A percentile compares a stretch with the other conserved stretches of the same genome.
Conservation (phyloP, 2,888 invertebrate genomes). For the Epinotia nisella region DNA sequence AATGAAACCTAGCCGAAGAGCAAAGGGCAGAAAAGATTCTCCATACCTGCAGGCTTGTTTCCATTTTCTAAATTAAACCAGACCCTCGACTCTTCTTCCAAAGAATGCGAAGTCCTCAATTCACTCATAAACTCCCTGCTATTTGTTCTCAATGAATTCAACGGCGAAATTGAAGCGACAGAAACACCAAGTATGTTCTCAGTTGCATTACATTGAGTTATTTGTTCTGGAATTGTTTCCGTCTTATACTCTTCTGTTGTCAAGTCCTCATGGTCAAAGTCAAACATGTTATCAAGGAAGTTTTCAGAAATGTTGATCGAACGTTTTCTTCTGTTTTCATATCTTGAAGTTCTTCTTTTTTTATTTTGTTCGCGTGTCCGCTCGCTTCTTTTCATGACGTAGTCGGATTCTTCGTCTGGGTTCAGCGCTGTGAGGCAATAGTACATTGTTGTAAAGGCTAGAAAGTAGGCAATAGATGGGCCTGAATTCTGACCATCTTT, state of each 20-base stretch:
- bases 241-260: constrained; percentile 5
- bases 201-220: background rate
- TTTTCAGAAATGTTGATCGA: constrained; percentile 56
- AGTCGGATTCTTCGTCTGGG: constrained; percentile 60
- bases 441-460: too few relatives aligned
- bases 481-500: too few relatives aligned
- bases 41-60: constrained; percentile 53
- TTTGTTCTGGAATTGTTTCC: background rate
- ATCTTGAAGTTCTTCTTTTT: constrained; percentile 44
- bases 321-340: constrained; percentile 58
- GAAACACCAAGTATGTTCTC: background rate
- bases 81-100: constrained; percentile 64
- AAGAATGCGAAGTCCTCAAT: constrained; percentile 51
- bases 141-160: background rate
- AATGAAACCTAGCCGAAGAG: too few relatives aligned
- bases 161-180: background rate
- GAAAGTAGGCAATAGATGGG: too few relatives aligned
- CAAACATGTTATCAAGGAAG: constrained; percentile 52
- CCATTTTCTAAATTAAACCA: constrained; percentile 51
- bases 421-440: constrained; percentile 48
- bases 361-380: constrained; percentile 46
- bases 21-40: too few relatives aligned
- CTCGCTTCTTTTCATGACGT: constrained; percentile 40
- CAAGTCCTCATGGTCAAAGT: background rate
- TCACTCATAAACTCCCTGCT: background rate